Evolutionary conservation across 2,888 invertebrate genomes (phyloP).

Genomic region (Eucriotettix oculatus): DNA sequence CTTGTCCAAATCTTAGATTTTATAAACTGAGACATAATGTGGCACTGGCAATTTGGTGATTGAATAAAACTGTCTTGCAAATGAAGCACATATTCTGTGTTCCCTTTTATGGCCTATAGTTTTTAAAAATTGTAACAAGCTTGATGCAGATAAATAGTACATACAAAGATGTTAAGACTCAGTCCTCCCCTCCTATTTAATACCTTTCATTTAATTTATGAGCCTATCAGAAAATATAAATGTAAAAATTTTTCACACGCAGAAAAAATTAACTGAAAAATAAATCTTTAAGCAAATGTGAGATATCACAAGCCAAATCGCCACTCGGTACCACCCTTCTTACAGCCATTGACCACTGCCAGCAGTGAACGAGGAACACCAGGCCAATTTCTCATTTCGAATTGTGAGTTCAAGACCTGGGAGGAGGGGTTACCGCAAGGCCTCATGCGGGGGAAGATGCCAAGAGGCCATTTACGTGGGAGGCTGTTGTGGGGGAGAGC

Average conservation of each 20-base stretch:
- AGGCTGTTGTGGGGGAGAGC: conserved; percentile 13
- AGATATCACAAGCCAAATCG: conserved; percentile 1
- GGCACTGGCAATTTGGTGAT: conserved; percentile 13
- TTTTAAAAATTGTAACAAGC: conserved; percentile 5
- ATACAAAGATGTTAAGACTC: neutral
- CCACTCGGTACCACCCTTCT: too few species aligned
- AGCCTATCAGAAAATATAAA: neutral
- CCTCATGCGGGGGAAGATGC: neutral
- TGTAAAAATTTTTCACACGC: conserved; percentile 5
- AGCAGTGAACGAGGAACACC: too few species aligned
- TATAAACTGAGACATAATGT: conserved; percentile 12
- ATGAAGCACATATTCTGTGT: conserved; percentile 10
- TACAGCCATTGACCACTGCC: too few species aligned
- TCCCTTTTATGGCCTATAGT: neutral
- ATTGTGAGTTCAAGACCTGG: neutral
- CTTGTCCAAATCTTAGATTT: conserved; percentile 10
- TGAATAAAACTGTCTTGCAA: conserved; percentile 11
- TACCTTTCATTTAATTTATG: too few species aligned
- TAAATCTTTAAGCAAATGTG: conserved; percentile 3
- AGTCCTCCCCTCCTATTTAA: conserved; percentile 6
- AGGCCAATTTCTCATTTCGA: too few species aligned
- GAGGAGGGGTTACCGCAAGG: neutral
- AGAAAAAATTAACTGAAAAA: conserved; percentile 5
- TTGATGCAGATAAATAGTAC: conserved; percentile 3
- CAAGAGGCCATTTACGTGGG: neutral